phyloP scores from a whole-genome alignment of 53 echinoderm and acorn worm genomes.

The Echinometra lucunter region DNA sequence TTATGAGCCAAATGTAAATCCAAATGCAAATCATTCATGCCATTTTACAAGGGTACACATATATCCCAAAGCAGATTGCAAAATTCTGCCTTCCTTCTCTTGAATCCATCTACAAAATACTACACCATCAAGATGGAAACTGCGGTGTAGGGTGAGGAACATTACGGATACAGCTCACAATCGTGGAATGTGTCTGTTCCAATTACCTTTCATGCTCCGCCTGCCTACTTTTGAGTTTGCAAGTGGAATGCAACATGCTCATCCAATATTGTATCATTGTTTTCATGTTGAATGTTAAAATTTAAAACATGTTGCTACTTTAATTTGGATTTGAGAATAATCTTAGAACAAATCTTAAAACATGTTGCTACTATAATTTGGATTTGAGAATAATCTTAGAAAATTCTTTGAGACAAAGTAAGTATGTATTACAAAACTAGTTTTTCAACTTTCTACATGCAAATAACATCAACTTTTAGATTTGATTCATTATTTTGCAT shows the following conservation, averaged over 20 bases:
- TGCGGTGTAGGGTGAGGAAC: neutral
- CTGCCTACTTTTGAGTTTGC: neutral
- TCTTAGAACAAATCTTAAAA: neutral
- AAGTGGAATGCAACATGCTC: slow-evolving; percentile 13
- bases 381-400: neutral
- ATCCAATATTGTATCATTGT: slow-evolving; percentile 13
- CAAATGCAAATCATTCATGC: neutral
- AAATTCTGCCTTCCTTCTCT: neutral
- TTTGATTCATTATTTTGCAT: no score
- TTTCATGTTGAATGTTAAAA: slow-evolving; percentile 9
- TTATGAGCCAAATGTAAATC: neutral
- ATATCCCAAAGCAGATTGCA: neutral
- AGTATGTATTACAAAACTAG: neutral
- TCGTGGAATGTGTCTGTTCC: slow-evolving; percentile 8
- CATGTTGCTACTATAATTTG: neutral
- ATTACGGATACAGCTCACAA: neutral
- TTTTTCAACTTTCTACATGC: no score
- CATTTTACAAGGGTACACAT: neutral
- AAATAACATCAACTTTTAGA: no score
- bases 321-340: neutral
- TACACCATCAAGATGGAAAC: neutral
- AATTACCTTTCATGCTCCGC: neutral
- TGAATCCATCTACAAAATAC: neutral
- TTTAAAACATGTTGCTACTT: neutral
- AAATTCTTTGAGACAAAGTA: neutral